Percentiles rank a stretch among this genome's conserved stretches.
Evolutionary conservation across 1,140 invertebrate species (phyloP).

Genomic region (Drepana arcuata): DNA sequence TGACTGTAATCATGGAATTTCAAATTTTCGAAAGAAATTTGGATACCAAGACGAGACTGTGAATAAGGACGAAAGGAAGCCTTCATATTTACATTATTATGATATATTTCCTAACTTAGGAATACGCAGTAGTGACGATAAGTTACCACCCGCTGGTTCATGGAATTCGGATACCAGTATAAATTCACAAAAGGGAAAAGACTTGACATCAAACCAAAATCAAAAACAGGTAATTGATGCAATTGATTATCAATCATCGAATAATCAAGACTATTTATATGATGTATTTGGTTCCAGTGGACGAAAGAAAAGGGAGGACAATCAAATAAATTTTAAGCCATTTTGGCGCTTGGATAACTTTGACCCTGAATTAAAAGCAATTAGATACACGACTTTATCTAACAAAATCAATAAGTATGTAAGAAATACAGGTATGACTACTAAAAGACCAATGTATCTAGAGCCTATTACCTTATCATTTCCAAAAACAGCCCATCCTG

Average conservation of each 20-base stretch:
- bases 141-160: constrained; percentile 3
- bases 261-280: constrained; percentile 8
- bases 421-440: constrained; percentile 13
- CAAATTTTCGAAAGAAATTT: too few relatives aligned
- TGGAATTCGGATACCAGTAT: background rate
- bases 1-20: too few relatives aligned
- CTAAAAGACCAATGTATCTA: constrained; percentile 14
- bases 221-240: constrained; percentile 35
- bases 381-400: constrained; percentile 44
- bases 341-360: constrained; percentile 50
- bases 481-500: constrained; percentile 7
- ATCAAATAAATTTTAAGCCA: constrained; percentile 28
- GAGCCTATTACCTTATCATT: constrained; percentile 44
- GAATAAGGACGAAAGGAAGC: too few relatives aligned
- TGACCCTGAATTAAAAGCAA: constrained; percentile 27
- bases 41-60: too few relatives aligned
- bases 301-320: constrained; percentile 26
- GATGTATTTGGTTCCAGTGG: constrained; percentile 22
- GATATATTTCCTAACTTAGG: constrained; percentile 19
- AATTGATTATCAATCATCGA: too few relatives aligned
- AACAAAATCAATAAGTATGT: constrained; percentile 25
- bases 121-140: constrained; percentile 12
- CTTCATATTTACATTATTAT: too few relatives aligned
- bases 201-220: constrained; percentile 1
- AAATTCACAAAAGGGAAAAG: background rate